Percentiles rank a stretch among this genome's conserved stretches.
phyloP scores from a whole-genome alignment of 2,888 invertebrate genomes.

The Thymelicus acteon region DNA sequence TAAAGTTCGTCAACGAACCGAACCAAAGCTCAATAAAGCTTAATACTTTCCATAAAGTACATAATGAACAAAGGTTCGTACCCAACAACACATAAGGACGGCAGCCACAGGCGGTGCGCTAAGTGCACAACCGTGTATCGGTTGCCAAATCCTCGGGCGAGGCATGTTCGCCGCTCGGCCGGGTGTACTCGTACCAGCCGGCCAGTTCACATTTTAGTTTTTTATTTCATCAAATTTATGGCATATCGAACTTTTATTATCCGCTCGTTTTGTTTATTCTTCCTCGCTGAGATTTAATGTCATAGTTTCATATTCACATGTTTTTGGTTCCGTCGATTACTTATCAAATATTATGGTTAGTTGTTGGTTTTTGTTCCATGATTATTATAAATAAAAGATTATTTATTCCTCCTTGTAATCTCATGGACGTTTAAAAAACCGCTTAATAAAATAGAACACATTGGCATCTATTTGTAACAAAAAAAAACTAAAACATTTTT shows the following conservation, averaged over 20 bases:
- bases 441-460: too few species aligned
- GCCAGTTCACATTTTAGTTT: conserved; percentile 73
- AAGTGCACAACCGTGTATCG: conserved; percentile 82
- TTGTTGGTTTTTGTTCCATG: too few species aligned
- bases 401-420: too few species aligned
- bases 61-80: conserved; percentile 29
- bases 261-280: not conserved
- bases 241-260: conserved; percentile 66
- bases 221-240: conserved; percentile 69
- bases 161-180: conserved; percentile 12
- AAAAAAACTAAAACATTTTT: too few species aligned
- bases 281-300: conserved; percentile 1
- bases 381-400: too few species aligned
- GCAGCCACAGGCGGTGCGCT: conserved; percentile 46
- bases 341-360: too few species aligned
- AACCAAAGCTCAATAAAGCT: conserved; percentile 27
- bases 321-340: too few species aligned
- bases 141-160: conserved; percentile 76
- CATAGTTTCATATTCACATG: too few species aligned
- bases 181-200: conserved; percentile 6
- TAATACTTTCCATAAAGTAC: conserved; percentile 27
- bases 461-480: too few species aligned
- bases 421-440: too few species aligned
- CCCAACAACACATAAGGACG: conserved; percentile 20
- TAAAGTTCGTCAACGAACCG: not conserved